Conservation (phyloP, 2,797 vertebrate species). For the Macropodus opercularis region DNA sequence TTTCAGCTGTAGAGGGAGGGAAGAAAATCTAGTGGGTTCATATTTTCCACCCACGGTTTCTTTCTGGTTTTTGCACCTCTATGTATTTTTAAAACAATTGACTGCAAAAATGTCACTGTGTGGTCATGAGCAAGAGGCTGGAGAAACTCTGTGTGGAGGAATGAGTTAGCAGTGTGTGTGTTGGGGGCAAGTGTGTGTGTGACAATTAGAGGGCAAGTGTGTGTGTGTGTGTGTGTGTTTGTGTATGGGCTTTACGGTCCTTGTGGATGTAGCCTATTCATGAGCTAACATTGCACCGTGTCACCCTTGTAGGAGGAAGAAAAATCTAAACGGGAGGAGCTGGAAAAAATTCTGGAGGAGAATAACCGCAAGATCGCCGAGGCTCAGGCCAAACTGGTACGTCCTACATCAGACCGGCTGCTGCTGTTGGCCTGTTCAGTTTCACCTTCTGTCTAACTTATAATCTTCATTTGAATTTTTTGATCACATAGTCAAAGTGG, state of each 20-base stretch:
- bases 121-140: conserved; percentile 62
- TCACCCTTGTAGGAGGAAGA: conserved; percentile 99
- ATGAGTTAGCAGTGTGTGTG: conserved; percentile 38
- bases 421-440: neutral
- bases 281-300: conserved; percentile 90
- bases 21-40: conserved; percentile 33
- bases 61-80: conserved; percentile 40
- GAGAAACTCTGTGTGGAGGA: conserved; percentile 59
- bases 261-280: conserved; percentile 69
- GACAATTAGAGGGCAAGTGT: conserved; percentile 33
- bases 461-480: neutral
- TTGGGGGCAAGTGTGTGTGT: conserved; percentile 12
- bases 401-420: conserved; percentile 26
- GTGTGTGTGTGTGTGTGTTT: conserved; percentile 32
- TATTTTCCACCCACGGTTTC: conserved; percentile 32
- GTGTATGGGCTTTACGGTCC: conserved; percentile 27
- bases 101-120: conserved; percentile 54
- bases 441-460: neutral
- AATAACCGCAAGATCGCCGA: conserved; percentile 99
- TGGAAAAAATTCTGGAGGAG: conserved; percentile 98
- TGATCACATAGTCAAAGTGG: neutral
- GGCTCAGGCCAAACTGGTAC: conserved; percentile 98
- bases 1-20: conserved; percentile 53
- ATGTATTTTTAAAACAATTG: conserved; percentile 54
- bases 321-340: conserved; percentile 97